A percentile compares a stretch with the other conserved stretches of the same genome.
Evolutionary conservation across 1,140 invertebrate genomes (phyloP).

Genomic region (Lanistes nyassanus): DNA sequence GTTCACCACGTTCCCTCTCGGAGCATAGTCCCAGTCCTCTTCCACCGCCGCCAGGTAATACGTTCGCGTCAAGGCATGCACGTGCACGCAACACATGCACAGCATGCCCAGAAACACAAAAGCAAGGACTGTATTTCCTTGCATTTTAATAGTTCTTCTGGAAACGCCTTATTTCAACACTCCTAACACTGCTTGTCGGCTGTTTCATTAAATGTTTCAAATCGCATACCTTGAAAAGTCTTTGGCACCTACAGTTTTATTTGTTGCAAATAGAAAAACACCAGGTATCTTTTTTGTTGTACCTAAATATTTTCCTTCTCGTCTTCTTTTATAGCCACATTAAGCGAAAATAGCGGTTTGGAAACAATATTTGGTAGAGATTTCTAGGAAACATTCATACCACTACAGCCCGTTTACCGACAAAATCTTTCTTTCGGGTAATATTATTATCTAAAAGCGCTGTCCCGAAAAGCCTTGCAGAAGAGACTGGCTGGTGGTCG

Average conservation of each 20-base stretch:
- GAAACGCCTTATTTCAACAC: neutral
- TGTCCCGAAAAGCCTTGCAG: too few species aligned
- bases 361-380: too few species aligned
- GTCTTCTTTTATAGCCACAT: too few species aligned
- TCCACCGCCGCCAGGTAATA: slow-evolving; percentile 54
- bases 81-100: neutral
- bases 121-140: neutral
- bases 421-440: too few species aligned
- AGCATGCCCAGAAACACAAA: neutral
- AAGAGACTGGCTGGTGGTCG: too few species aligned
- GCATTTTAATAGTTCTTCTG: neutral
- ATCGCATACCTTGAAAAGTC: neutral
- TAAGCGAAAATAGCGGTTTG: too few species aligned
- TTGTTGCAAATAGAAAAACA: neutral
- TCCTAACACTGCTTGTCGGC: neutral
- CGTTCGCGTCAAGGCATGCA: slow-evolving; percentile 29
- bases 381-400: too few species aligned
- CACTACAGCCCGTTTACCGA: too few species aligned
- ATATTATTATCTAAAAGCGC: too few species aligned
- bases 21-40: slow-evolving; percentile 52
- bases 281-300: too few species aligned
- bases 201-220: neutral
- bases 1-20: slow-evolving; percentile 30
- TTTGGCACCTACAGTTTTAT: neutral
- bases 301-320: too few species aligned